These are phyloP conservation scores for Silvanus unidentatus DNA, from an alignment of 2,888 invertebrate genomes.

Conservation along the genomic window DNA sequence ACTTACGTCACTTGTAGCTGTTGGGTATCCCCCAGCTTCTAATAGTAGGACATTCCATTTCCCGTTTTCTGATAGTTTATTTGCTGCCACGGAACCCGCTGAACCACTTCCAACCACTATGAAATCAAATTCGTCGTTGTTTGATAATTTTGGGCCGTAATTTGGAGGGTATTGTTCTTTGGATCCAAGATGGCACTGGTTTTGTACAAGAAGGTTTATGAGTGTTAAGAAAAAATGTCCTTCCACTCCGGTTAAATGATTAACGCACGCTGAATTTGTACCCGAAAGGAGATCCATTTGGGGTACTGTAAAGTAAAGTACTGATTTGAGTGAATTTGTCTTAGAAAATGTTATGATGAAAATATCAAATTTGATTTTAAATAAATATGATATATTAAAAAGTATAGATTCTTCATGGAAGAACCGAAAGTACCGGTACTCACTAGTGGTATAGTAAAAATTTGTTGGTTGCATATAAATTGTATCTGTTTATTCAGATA, in stretches of 20 bases:
- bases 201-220: constrained; percentile 27
- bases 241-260: constrained; percentile 31
- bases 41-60: constrained; percentile 49
- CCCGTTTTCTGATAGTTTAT: constrained; percentile 44
- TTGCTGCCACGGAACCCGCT: constrained; percentile 51
- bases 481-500: too few species aligned
- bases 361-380: too few species aligned
- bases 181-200: constrained; percentile 13
- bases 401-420: too few species aligned
- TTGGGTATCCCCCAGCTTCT: constrained; percentile 51
- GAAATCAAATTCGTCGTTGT: constrained; percentile 45
- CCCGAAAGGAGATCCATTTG: too few species aligned
- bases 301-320: too few species aligned
- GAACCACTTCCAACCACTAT: constrained; percentile 51
- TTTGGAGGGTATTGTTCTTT: constrained; percentile 27
- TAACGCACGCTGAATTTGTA: too few species aligned
- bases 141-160: constrained; percentile 20
- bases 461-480: too few species aligned
- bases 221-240: constrained; percentile 52
- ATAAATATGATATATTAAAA: too few species aligned
- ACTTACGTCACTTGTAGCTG: constrained; percentile 43
- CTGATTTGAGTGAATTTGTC: too few species aligned
- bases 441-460: too few species aligned
- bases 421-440: too few species aligned
- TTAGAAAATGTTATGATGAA: too few species aligned